phyloP scores from a whole-genome alignment of 2,113 vertebrate species.

The Vulpes vulpes region DNA sequence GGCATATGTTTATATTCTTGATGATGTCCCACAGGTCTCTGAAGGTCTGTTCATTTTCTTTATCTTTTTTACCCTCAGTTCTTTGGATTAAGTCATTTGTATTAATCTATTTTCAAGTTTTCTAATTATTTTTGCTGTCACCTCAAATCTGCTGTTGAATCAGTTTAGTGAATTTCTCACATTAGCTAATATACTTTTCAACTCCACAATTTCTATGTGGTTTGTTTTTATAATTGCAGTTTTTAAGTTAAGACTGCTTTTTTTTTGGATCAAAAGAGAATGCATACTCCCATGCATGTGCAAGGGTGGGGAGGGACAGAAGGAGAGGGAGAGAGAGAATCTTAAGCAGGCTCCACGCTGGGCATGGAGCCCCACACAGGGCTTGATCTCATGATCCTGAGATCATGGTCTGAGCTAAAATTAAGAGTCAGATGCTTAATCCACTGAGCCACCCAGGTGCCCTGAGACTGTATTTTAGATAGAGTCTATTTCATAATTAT shows the following conservation, averaged over 20 bases:
- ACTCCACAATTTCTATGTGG: not conserved
- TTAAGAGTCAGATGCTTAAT: not conserved
- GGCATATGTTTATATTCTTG: not conserved
- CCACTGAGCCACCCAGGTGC: not conserved
- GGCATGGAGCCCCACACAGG: too few relatives aligned
- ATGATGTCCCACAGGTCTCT: not conserved
- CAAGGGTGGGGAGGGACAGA: not conserved
- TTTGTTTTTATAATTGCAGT: not conserved
- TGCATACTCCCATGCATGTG: not conserved
- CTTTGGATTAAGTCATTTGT: not conserved
- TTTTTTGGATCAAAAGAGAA: not conserved
- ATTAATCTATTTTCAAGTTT: not conserved
- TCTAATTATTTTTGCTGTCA: not conserved
- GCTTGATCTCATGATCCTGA: too few relatives aligned
- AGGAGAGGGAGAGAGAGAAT: not conserved
- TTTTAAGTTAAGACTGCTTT: not conserved
- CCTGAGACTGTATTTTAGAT: not conserved
- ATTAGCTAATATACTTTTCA: not conserved
- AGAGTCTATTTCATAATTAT: not conserved
- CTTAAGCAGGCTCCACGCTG: too few relatives aligned
- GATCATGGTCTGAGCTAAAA: not conserved
- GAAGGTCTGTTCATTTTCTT: not conserved
- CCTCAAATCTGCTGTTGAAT: not conserved
- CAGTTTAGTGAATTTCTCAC: not conserved
- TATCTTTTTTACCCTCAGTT: not conserved